These are phyloP conservation scores for Riptortus pedestris DNA, from an alignment of 1,140 invertebrate genomes.

Conservation along the genomic window DNA sequence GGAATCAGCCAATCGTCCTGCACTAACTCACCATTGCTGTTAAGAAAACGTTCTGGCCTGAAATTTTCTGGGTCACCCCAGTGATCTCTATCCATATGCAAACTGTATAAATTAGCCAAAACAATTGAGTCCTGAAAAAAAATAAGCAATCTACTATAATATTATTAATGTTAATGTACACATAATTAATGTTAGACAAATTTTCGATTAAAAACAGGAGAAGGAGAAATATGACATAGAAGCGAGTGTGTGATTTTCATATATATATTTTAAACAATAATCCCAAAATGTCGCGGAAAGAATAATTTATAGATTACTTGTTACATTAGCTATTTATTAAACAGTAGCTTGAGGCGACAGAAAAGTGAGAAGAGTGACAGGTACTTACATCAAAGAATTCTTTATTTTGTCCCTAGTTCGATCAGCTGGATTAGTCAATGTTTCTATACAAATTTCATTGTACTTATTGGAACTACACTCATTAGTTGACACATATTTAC, in stretches of 20 bases:
- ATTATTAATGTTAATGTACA: no score
- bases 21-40: conserved; percentile 45
- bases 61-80: conserved; percentile 62
- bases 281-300: no score
- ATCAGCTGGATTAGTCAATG: no score
- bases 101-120: conserved; percentile 53
- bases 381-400: background rate
- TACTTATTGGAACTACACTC: no score
- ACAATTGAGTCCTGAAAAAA: conserved; percentile 50
- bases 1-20: conserved; percentile 50
- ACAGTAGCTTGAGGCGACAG: background rate
- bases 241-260: background rate
- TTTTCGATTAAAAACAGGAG: background rate
- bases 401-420: no score
- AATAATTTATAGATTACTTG: no score
- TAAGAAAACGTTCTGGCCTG: conserved; percentile 58
- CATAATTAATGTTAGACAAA: background rate
- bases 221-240: background rate
- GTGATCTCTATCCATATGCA: conserved; percentile 51
- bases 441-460: no score
- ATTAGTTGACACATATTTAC: no score
- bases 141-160: no score
- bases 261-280: no score
- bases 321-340: no score
- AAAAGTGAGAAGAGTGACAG: background rate